Conservation (phyloP, 2,797 vertebrate species). For the Ctenopoma kingsleyae region DNA sequence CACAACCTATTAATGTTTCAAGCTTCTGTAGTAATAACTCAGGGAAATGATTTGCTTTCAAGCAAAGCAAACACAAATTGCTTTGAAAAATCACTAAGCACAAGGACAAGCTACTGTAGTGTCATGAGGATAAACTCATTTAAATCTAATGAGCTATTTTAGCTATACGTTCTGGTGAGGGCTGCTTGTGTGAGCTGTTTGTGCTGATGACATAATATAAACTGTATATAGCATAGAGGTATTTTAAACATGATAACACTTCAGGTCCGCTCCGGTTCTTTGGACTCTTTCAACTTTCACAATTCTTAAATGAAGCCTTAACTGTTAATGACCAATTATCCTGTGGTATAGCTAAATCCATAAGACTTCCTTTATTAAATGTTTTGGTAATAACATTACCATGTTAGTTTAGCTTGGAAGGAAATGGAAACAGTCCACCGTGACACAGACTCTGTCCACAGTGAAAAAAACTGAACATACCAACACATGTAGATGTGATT, state of each 20-base stretch:
- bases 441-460: background rate
- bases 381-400: background rate
- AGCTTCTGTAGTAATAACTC: conserved; percentile 45
- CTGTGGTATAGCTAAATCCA: background rate
- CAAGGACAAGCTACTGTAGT: conserved; percentile 57
- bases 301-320: background rate
- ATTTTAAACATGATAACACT: background rate
- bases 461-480: background rate
- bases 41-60: conserved; percentile 68
- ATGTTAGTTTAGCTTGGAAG: background rate
- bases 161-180: conserved; percentile 25
- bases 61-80: conserved; percentile 72
- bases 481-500: background rate
- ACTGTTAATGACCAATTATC: background rate
- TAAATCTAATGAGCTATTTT: conserved; percentile 66
- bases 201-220: conserved; percentile 13
- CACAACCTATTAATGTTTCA: conserved; percentile 55
- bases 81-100: conserved; percentile 56
- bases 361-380: background rate
- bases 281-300: background rate
- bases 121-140: conserved; percentile 67
- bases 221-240: background rate
- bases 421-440: too few relatives aligned
- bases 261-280: background rate
- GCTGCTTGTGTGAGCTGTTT: conserved; percentile 4